Conservation (phyloP, 2,113 vertebrate species). For the Phrynosoma blainvillii region DNA sequence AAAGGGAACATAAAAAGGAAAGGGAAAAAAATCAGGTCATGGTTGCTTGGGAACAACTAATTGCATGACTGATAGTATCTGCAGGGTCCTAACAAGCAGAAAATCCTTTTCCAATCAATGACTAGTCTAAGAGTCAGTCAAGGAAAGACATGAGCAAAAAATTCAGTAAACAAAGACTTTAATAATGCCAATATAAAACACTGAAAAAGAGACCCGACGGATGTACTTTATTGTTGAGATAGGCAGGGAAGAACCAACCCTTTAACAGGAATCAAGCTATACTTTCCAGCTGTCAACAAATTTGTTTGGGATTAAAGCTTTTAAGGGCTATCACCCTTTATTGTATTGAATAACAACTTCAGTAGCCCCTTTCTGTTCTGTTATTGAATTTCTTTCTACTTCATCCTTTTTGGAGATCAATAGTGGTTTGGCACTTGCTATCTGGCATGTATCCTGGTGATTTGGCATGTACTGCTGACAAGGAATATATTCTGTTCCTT, state of each 20-base stretch:
- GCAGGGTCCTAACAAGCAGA: background rate
- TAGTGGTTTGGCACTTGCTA: background rate
- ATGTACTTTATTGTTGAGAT: background rate
- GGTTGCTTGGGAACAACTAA: constrained; percentile 4
- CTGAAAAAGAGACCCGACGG: background rate
- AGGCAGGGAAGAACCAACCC: background rate
- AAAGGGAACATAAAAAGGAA: constrained; percentile 40
- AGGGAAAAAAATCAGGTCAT: fast-evolving
- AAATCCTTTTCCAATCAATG: background rate
- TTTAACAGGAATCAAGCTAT: background rate
- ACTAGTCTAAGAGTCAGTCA: background rate
- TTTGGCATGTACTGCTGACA: background rate
- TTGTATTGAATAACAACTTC: background rate
- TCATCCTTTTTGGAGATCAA: background rate
- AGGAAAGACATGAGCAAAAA: background rate
- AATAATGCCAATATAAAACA: background rate
- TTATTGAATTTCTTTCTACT: constrained; percentile 23
- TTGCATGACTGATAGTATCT: background rate
- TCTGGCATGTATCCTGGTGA: background rate
- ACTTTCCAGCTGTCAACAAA: background rate
- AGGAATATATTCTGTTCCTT: background rate
- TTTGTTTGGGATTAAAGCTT: background rate
- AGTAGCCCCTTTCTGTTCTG: fast-evolving
- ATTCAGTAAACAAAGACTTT: background rate
- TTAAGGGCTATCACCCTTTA: background rate